A percentile compares a stretch with the other conserved stretches of the same genome.
These are phyloP conservation scores for Eurosta solidaginis DNA, from an alignment of 1,140 invertebrate genomes.

Conservation along the genomic window DNA sequence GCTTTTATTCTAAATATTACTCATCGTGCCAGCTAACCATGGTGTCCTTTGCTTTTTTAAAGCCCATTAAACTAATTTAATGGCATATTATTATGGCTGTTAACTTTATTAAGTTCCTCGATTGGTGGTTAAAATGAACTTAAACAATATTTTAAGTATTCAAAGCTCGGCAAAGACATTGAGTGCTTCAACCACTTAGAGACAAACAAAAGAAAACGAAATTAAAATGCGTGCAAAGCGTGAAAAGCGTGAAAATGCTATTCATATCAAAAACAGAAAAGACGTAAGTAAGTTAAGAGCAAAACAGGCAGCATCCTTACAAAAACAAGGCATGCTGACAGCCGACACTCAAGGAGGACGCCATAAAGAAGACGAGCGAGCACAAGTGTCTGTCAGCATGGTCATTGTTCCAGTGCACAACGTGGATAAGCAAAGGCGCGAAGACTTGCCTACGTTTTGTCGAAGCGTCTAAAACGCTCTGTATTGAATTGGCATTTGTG, in stretches of 20 bases:
- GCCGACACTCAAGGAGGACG: background rate
- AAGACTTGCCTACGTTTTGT: background rate
- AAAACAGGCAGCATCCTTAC: background rate
- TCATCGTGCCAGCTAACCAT: too few relatives aligned
- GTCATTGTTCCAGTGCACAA: conserved; percentile 17
- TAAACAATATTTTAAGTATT: background rate
- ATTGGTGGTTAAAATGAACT: background rate
- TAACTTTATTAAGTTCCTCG: background rate
- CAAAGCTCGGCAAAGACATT: background rate
- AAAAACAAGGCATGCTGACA: background rate
- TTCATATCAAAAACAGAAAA: conserved; percentile 15
- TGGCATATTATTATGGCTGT: background rate
- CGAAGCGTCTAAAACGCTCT: too few relatives aligned
- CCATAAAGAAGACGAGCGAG: background rate
- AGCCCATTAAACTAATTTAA: too few relatives aligned
- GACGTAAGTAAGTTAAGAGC: background rate
- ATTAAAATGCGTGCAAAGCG: conserved; percentile 25
- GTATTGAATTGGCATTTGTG: too few relatives aligned
- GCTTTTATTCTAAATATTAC: too few relatives aligned
- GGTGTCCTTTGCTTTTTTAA: too few relatives aligned
- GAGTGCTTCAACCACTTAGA: background rate
- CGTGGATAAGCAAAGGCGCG: background rate
- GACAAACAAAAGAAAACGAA: conserved; percentile 4
- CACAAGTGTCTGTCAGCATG: conserved; percentile 9
- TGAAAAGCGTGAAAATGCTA: conserved; percentile 11